A percentile compares a stretch with the other conserved stretches of the same genome.
phyloP scores from a whole-genome alignment of 2,888 invertebrate genomes.

The Branchipolynoe longqiensis region DNA sequence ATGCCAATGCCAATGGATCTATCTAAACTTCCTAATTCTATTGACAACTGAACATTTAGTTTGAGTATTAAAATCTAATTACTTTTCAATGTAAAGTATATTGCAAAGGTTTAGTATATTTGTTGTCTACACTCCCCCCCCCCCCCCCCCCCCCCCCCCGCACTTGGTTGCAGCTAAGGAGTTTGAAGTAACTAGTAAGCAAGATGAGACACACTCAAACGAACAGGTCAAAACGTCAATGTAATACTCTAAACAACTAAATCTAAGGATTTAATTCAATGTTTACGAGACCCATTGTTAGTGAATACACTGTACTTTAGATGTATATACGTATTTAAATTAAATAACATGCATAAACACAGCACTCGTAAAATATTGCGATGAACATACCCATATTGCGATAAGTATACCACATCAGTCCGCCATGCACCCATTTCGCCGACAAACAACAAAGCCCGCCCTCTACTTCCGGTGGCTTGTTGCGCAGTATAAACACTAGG shows the following conservation, averaged over 20 bases:
- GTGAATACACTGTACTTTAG: neutral
- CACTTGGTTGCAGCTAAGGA: too few species aligned
- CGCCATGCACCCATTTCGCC: conserved; percentile 52
- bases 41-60: too few species aligned
- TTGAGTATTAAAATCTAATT: too few species aligned
- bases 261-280: neutral
- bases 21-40: too few species aligned
- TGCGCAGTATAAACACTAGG: neutral
- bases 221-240: neutral
- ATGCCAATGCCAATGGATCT: too few species aligned
- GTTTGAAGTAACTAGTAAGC: too few species aligned
- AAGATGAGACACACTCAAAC: too few species aligned
- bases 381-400: neutral
- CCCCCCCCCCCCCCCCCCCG: too few species aligned
- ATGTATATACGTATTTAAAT: neutral
- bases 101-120: too few species aligned
- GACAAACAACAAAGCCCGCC: conserved; percentile 14
- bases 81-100: too few species aligned
- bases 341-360: neutral
- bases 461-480: conserved; percentile 24
- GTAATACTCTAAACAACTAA: neutral
- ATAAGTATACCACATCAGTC: conserved; percentile 4
- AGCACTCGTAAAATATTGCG: conserved; percentile 3
- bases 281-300: neutral
- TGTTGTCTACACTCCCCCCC: too few species aligned